Base-by-base conservation (phyloP, 30 jellyfish, hydroid and myxozoan species). In the Catostylus mosaicus region DNA sequence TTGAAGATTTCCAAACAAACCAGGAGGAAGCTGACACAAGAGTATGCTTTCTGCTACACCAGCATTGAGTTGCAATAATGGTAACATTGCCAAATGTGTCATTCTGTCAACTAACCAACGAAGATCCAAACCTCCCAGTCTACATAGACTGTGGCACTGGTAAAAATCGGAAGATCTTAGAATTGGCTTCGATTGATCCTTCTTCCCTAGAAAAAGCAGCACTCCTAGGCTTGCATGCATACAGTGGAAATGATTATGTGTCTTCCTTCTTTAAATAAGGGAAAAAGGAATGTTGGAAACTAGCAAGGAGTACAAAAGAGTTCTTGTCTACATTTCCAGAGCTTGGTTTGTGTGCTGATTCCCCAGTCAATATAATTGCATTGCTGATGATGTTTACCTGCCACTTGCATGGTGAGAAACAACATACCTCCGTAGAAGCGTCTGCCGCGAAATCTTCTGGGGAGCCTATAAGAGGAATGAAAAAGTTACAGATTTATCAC, bases 161-260 rank as follows among this genome's bases (percentile, higher is more conserved):
- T 6, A 65, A 35, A 35, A 16, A 65, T n/a, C 10, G 78, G 34
- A 65, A 45, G 34, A 70, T 35, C 7, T 3, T 70, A 12, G 69
- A 65, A 16, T 7, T 65, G 24, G 19, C 78, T 3, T 26, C 78
- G 4, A 6, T 10, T 8, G 78, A 65, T 5, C n/a, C 24, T 4
- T 65, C 78, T 3, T 4, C 78, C 4, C 7, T 6, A 3, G 64
- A 27, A 27, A 65, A 65, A 65, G n/a, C 10, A 70, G 82, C 34
- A 14, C 82, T 70, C 7, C 74, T 70, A 6, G 82, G 67, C 6
- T 3, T 70, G 69, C 82, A 70, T 70, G 82, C 82, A 9, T 70
- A 11, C 23, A 30, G 30, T 10, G 82, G 82, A 16, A 70, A 70
- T 36, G 82, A 70, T 38, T 70, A 70, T 24, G 71, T 70, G 9